phyloP scores from a whole-genome alignment of 2,113 vertebrate genomes.

The mouse (Mus musculus) region GRCm39 chr3:74861001-74861500 shows the following conservation, averaged over 20 bases:
- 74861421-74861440: not conserved
- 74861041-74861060: too few relatives aligned
- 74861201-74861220: not conserved
- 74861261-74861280: not conserved
- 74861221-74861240: not conserved
- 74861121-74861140: not conserved
- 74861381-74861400: not conserved
- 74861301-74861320: not conserved
- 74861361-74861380: not conserved
- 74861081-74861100: too few relatives aligned
- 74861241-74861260: not conserved
- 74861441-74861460: not conserved
- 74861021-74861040: not conserved
- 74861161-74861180: not conserved
- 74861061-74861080: too few relatives aligned
- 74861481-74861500: not conserved
- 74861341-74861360: not conserved
- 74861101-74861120: conserved; percentile 22
- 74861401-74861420: not conserved
- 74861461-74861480: not conserved
- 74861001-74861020: not conserved
- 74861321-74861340: not conserved
- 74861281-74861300: not conserved
- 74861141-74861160: not conserved
- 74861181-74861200: not conserved